Evolutionary conservation across 1,140 invertebrate species (phyloP), one percentile per base, ranked within the genome.

Genomic region (Globodera ellingtonae): DNA sequence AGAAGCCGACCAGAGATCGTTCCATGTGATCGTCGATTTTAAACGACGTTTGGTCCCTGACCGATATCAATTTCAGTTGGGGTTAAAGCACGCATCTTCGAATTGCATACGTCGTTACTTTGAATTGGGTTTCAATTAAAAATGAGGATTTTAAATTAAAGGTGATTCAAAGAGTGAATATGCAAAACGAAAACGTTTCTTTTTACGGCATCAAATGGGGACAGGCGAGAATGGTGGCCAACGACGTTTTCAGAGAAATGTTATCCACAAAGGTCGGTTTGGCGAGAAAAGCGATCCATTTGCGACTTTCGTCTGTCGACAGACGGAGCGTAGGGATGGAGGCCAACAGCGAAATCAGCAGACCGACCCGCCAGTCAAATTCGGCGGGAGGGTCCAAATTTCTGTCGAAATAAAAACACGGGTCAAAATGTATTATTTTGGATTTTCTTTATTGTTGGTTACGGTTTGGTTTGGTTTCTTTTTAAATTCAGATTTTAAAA

Each of bases 211-310:
- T 67, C 50, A 83, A 69, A 77, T 85, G 72, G 6, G 82, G 82
- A 66, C 79, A 85, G 1, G 82, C 82, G 10, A 83, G 59, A 62
- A 83, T 84, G 13, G 75, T 75, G 7, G 82, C 82, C 69, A 83
- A 66, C n/a, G 81, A 72, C n/a, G 84, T 62, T 65, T 83, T 83
- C 24, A 84, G 71, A 10, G 83, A 59, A 6, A 72, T 52, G 21
- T 48, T 50, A 24, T 84, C 67, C 0, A 66, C 21, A 52, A 44
- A 44, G 8, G 75, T 80, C 52, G 72, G 52, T 75, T 79, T 73
- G 6, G 82, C 74, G 0, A 83, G 72, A 76, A 80, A 84, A 3
- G 50, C 56, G 35, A 84, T 67, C 75, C 79, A 83, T 44, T 72
- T 50, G n/a, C 75, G 81, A 47, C 72, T 74, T 35, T 81, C 71